These are phyloP conservation scores for Percina caprodes DNA, from an alignment of 2,113 vertebrate genomes.

Conservation along the genomic window DNA sequence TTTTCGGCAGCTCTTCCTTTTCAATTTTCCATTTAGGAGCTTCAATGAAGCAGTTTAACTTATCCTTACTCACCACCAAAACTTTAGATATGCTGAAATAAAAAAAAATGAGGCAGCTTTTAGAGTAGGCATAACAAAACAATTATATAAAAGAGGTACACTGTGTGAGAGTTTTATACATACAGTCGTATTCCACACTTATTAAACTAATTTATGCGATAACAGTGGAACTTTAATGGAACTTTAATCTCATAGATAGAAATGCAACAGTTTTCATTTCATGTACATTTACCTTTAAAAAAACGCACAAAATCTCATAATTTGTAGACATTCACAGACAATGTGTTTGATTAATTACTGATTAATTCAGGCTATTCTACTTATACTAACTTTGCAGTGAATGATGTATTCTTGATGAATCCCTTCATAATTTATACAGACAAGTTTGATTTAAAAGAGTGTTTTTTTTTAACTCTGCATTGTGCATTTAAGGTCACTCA, in stretches of 20 bases:
- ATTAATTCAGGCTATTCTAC: not conserved
- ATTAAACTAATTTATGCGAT: not conserved
- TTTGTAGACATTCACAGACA: slow-evolving; percentile 5
- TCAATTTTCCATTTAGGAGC: not conserved
- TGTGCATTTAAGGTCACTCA: slow-evolving; percentile 8
- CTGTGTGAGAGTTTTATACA: not conserved
- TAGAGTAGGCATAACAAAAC: slow-evolving; percentile 11
- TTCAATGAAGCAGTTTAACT: not conserved
- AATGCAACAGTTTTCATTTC: slow-evolving; percentile 5
- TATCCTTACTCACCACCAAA: not conserved
- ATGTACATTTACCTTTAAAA: not conserved
- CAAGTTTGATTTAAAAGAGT: not conserved
- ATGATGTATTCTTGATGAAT: slow-evolving; percentile 3
- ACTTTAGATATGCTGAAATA: too few relatives aligned
- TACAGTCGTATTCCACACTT: not conserved
- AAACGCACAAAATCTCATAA: not conserved
- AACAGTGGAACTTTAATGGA: not conserved
- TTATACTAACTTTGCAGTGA: not conserved
- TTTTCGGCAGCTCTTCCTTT: not conserved
- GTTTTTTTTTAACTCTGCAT: not conserved
- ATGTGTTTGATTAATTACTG: not conserved
- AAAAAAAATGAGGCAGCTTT: slow-evolving; percentile 28
- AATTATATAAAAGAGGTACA: not conserved
- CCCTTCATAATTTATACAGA: not conserved
- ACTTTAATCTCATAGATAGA: not conserved